Evolutionary conservation across 1,140 invertebrate genomes (phyloP).

Genomic region (Augochlora pura): DNA sequence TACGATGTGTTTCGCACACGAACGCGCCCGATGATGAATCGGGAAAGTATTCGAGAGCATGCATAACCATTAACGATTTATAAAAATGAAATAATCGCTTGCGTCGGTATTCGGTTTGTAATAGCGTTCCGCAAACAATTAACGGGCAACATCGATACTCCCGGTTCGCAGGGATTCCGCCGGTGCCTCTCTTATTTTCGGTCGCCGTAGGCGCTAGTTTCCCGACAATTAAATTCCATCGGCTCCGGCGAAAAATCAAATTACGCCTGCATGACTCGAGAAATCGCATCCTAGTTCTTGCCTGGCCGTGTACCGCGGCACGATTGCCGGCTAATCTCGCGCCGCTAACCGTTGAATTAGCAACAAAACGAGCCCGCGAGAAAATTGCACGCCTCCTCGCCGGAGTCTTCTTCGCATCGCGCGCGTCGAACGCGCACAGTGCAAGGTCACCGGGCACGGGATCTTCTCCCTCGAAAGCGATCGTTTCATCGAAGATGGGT

Average conservation of each 20-base stretch:
- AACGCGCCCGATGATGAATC: too few relatives aligned
- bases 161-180: neutral
- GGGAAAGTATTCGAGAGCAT: too few relatives aligned
- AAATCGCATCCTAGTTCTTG: slow-evolving; percentile 55
- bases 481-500: slow-evolving; percentile 60
- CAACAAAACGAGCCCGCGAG: slow-evolving; percentile 56
- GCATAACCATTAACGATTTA: too few relatives aligned
- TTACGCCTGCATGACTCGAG: slow-evolving; percentile 37
- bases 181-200: neutral
- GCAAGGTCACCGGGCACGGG: slow-evolving; percentile 54
- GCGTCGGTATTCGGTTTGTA: neutral
- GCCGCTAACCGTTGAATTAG: slow-evolving; percentile 59
- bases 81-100: too few relatives aligned
- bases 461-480: slow-evolving; percentile 57
- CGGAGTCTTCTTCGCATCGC: too few relatives aligned
- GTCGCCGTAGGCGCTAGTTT: neutral
- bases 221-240: slow-evolving; percentile 44
- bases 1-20: too few relatives aligned
- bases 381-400: slow-evolving; percentile 57
- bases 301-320: slow-evolving; percentile 18
- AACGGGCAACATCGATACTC: neutral
- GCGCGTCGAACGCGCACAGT: slow-evolving; percentile 19
- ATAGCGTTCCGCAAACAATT: neutral
- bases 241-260: slow-evolving; percentile 28
- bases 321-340: slow-evolving; percentile 52